Base-by-base conservation (phyloP, 2,797 vertebrate species). In the Clamator glandarius region DNA sequence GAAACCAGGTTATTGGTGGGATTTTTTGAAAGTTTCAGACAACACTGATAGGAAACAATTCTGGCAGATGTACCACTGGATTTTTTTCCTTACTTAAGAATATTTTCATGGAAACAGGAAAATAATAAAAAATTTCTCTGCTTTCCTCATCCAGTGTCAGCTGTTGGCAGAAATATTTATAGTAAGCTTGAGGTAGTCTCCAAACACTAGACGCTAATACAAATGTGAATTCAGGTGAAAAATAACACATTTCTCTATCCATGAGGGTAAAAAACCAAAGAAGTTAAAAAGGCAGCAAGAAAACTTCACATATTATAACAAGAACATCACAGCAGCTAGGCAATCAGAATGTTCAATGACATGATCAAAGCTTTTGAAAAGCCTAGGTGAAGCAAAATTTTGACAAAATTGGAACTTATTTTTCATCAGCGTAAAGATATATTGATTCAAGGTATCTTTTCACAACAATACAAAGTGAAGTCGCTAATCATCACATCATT, bases 201-300 rank as follows among this genome's bases (percentile, higher is more conserved):
- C 61, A 8, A 75, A 84, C 19, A 66, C 12, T 35, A 68, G 23
- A 73, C 39, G 69, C n/a, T 54, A 50, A 81, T 5, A 35, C 5
- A 26, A 72, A 57, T n/a, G 6, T 64, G 26, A 86, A 10, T 76
- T 68, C 64, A 61, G 21, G 41, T n/a, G 13, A 72, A 84, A 74
- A 74, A 54, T 19, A 74, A 5, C 19, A 75, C 50, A 4, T 63
- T 75, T 70, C 29, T 24, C 33, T 74, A 15, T 8, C 13, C 4
- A 16, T 6, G 1, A 4, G 3, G 3, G 23, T n/a, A n/a, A n/a
- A n/a, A n/a, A n/a, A n/a, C n/a, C n/a, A 33, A 51, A 16, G 31
- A 11, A 25, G 12, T 7, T 23, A 67, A 75, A 66, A 48, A 46
- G 8, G 28, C 19, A 87, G 41, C 12, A 73, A 80, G 25, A 41